Evolutionary conservation across 1,140 invertebrate genomes (phyloP).

Genomic region (Archivesica marissinica): DNA sequence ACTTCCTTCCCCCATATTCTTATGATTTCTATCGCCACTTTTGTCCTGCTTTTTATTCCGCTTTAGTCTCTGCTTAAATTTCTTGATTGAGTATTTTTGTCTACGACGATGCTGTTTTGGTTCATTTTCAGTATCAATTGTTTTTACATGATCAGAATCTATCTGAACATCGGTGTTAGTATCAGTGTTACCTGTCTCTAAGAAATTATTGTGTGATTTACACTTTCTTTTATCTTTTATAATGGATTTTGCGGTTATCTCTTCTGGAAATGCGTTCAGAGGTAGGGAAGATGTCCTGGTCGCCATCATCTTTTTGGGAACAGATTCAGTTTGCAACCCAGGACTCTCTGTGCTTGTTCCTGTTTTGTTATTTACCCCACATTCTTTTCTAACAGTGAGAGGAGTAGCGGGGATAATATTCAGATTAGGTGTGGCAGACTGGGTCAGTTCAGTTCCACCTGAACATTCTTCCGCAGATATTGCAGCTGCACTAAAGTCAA

Average conservation of each 20-base stretch:
- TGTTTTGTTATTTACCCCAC: not conserved
- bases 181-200: not conserved
- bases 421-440: not conserved
- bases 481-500: not conserved
- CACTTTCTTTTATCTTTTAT: conserved; percentile 24
- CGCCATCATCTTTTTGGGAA: conserved; percentile 8
- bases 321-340: not conserved
- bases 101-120: not conserved
- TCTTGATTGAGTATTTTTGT: conserved; percentile 51
- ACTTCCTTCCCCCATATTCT: not conserved
- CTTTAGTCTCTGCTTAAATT: conserved; percentile 49
- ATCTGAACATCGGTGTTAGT: not conserved
- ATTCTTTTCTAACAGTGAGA: not conserved
- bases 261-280: not conserved
- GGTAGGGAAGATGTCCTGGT: conserved; percentile 40
- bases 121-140: not conserved
- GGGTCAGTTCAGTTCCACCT: not conserved
- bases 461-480: not conserved
- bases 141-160: not conserved
- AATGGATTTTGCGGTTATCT: not conserved
- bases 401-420: conserved; percentile 36
- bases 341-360: not conserved
- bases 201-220: conserved; percentile 43
- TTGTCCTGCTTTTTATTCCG: conserved; percentile 29
- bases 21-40: conserved; percentile 9